These are phyloP conservation scores for Eupithecia insigniata DNA, from an alignment of 2,888 invertebrate genomes.

Conservation along the genomic window DNA sequence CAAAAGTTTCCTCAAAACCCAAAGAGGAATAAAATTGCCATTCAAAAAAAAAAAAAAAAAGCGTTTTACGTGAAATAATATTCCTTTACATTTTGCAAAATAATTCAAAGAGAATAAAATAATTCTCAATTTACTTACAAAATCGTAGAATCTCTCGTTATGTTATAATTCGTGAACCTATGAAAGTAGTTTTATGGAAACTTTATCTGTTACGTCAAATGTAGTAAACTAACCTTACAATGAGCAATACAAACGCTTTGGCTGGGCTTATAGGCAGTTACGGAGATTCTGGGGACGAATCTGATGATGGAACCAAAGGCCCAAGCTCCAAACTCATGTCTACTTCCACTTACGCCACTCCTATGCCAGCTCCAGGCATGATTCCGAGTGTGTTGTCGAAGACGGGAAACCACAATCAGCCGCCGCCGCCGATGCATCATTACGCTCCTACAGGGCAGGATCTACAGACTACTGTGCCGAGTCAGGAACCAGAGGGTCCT, in stretches of 20 bases:
- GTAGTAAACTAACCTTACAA: constrained; percentile 43
- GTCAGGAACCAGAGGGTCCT: constrained; percentile 22
- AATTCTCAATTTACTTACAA: no score
- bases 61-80: no score
- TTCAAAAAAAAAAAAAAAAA: no score
- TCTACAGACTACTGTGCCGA: background rate
- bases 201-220: constrained; percentile 1
- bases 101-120: no score
- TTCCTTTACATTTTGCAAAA: background rate
- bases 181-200: background rate
- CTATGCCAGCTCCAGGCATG: constrained; percentile 32
- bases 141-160: background rate
- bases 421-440: constrained; percentile 23
- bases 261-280: constrained; percentile 71
- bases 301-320: constrained; percentile 56
- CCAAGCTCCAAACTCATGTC: constrained; percentile 9
- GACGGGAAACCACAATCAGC: constrained; percentile 29
- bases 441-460: constrained; percentile 1
- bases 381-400: constrained; percentile 28
- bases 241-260: constrained; percentile 75
- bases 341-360: constrained; percentile 7
- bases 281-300: constrained; percentile 76
- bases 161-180: background rate
- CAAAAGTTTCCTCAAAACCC: no score
- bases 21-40: no score